Base-by-base conservation (phyloP, 2,113 vertebrate species). In the Hypomesus transpacificus region DNA sequence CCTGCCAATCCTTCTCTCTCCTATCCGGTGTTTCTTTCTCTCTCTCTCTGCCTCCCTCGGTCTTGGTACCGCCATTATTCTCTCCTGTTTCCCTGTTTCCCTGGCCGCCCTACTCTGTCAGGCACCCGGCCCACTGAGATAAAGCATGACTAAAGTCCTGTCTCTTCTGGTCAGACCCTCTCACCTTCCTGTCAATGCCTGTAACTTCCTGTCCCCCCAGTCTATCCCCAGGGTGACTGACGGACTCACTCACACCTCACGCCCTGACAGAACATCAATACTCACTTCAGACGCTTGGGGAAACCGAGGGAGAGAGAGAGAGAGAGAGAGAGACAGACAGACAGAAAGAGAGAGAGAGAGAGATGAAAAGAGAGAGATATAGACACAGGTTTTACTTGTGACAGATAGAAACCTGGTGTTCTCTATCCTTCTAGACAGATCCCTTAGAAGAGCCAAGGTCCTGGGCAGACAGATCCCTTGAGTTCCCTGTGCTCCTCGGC, bases 211-310 rank as follows among this genome's bases (percentile, higher is more conserved):
- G 3, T 68, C 56, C 31, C 21, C 17, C n/a, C 34, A 69, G 26
- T 63, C 61, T 18, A 39, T 39, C 4, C n/a, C 61, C 54, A 39
- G 18, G 20, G 28, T 20, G 50, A 69, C 68, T 59, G 68, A 34
- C 16, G 3, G 18, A 13, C 61, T 61, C 59, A 61, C 59, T 61
- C 21, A 61, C 24, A 61, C 59, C 59, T 16, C 24, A 61, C 59
- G 21, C 13, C 24, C 59, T 28, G 59, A 61, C 59, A 61, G 59
- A 61, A 6, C 59, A 61, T 28, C 59, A 24, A 61, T 61, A 17
- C 59, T 61, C 59, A 61, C 59, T 14, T 17, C 21, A 59, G 21
- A 22, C 22, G 21, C 22, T 17, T 26, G 26, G 16, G 26, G 26
- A 6, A 20, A 31, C 28, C 14, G 62, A 64, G 18, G 11, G 62